Percentiles rank a stretch among this genome's conserved stretches.
phyloP scores from a whole-genome alignment of 1,140 invertebrate genomes.

The Protaetia brevitarsis region DNA sequence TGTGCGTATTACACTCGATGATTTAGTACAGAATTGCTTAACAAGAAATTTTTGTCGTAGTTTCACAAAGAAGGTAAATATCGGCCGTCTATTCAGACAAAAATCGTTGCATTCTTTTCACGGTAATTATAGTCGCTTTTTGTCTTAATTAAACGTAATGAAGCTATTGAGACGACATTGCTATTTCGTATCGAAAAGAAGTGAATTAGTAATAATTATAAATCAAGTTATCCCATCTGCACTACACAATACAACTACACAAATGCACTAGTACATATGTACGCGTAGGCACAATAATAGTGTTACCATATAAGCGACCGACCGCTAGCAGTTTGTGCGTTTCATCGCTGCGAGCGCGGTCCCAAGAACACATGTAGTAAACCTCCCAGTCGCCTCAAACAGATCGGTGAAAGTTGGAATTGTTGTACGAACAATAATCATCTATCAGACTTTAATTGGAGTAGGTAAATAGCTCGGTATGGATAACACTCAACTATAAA shows the following conservation, averaged over 20 bases:
- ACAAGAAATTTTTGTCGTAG: neutral
- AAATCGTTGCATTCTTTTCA: conserved; percentile 8
- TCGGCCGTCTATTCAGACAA: neutral
- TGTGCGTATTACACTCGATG: too few species aligned
- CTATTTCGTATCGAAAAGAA: conserved; percentile 16
- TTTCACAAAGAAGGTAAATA: conserved; percentile 3
- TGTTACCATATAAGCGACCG: conserved; percentile 18
- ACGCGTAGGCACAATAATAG: conserved; percentile 26
- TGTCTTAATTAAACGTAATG: conserved; percentile 16
- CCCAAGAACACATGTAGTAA: conserved; percentile 4
- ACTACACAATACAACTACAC: conserved; percentile 9
- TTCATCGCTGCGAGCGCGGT: conserved; percentile 7
- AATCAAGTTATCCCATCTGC: conserved; percentile 17
- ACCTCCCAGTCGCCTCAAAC: conserved; percentile 21
- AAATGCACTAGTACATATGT: neutral
- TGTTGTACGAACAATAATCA: conserved; percentile 46
- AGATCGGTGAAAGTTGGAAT: conserved; percentile 44
- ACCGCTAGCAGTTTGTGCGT: conserved; percentile 10
- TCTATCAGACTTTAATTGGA: conserved; percentile 47
- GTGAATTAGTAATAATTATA: conserved; percentile 21
- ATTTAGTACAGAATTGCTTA: too few species aligned
- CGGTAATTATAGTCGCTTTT: conserved; percentile 4
- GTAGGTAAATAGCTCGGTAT: conserved; percentile 46
- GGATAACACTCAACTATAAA: conserved; percentile 41
- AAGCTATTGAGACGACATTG: neutral